Conservation (phyloP, 2,113 vertebrate species). For the Hylia prasina region DNA sequence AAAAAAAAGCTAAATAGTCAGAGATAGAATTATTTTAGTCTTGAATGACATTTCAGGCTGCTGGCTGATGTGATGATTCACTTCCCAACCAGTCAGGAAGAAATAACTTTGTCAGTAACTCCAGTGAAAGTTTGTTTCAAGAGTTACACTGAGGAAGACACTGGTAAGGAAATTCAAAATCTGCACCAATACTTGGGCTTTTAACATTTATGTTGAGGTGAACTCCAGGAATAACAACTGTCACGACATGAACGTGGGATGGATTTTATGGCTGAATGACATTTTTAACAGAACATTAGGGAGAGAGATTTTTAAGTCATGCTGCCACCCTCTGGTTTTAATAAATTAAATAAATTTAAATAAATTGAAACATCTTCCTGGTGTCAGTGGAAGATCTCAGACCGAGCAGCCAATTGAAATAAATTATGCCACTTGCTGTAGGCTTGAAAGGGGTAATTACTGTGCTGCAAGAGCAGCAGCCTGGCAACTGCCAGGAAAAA, state of each 20-base stretch:
- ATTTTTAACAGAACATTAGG: background rate
- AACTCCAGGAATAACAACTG: background rate
- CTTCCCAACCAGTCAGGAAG: slow-evolving; percentile 86
- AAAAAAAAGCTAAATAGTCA: background rate
- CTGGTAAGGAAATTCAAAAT: slow-evolving; percentile 70
- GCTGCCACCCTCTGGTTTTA: background rate
- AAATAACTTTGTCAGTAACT: slow-evolving; percentile 84
- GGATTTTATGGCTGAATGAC: background rate
- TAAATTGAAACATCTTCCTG: background rate
- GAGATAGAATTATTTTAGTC: background rate
- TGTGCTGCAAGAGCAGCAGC: background rate
- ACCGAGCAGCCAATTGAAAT: background rate
- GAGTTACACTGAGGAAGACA: slow-evolving; percentile 77
- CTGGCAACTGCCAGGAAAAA: background rate
- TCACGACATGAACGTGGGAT: background rate
- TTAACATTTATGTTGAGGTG: background rate
- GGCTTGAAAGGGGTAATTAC: background rate
- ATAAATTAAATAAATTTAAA: background rate
- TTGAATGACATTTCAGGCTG: slow-evolving; percentile 57
- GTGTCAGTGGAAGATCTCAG: background rate
- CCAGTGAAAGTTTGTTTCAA: slow-evolving; percentile 80
- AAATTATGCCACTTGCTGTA: background rate
- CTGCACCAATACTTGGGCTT: background rate
- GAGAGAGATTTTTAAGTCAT: background rate
- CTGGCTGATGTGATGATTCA: slow-evolving; percentile 80